Evolutionary conservation across 2,113 vertebrate species (phyloP).

Genomic region (Equus quagga): DNA sequence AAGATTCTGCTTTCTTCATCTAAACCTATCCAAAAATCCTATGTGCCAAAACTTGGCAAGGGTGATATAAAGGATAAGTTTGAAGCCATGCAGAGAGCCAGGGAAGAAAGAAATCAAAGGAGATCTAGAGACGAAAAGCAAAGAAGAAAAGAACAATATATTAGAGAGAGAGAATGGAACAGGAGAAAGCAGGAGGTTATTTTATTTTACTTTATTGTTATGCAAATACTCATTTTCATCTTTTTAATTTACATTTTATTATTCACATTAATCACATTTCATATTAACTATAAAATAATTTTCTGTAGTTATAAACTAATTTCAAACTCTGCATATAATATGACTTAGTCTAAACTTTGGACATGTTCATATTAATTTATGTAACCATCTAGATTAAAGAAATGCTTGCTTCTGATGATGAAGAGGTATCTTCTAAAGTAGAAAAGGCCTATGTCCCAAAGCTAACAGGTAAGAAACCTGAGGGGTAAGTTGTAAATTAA

Average conservation of each 20-base stretch:
- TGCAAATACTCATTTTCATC: conserved; percentile 72
- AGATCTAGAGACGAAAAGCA: conserved; percentile 95
- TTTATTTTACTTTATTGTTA: conserved; percentile 80
- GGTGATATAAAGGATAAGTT: conserved; percentile 96
- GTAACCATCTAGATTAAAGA: conserved; percentile 91
- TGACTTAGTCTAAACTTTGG: conserved; percentile 36
- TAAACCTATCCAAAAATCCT: conserved; percentile 95
- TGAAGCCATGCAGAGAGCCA: conserved; percentile 97
- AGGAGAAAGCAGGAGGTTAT: conserved; percentile 98
- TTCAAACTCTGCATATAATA: conserved; percentile 1
- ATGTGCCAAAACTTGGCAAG: conserved; percentile 95
- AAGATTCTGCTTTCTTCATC: conserved; percentile 96
- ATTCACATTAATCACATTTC: conserved; percentile 27
- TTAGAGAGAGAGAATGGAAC: conserved; percentile 97
- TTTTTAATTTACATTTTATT: conserved; percentile 65
- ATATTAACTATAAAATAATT: neutral
- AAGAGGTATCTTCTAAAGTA: conserved; percentile 90
- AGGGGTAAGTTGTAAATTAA: neutral
- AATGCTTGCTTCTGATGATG: conserved; percentile 96
- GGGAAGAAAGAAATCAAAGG: conserved; percentile 96
- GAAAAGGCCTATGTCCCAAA: conserved; percentile 98
- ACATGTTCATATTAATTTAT: conserved; percentile 61
- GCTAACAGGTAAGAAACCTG: conserved; percentile 93
- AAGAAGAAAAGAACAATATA: conserved; percentile 97
- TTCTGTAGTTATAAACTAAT: conserved; percentile 17